Base-by-base conservation (phyloP, 2,797 vertebrate species). In the Enteromius radiatus region DNA sequence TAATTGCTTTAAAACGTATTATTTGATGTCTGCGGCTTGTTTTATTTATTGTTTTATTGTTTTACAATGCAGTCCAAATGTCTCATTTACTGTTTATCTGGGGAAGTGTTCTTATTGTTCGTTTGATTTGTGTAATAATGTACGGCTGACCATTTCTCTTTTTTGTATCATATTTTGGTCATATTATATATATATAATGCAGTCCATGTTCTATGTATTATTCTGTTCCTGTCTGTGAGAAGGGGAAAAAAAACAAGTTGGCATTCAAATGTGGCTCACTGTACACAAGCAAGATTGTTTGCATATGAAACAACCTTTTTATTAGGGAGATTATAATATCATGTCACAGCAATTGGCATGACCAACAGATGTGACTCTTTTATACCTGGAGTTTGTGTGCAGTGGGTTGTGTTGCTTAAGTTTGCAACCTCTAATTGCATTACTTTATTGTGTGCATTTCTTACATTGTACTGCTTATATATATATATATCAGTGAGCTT, bases 401-500 rank as follows among this genome's bases (percentile, higher is more conserved):
- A 47, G 23, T 28, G 17, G 26, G 36, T 33, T 15, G 7, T 41
- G 12, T n/a, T n/a, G n/a, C n/a, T 59, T 75, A 41, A 19, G 8
- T 33, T 65, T 64, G 4, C 19, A 52, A 19, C 4, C 43, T 56
- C 15, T 54, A 31, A 26, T 38, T 54, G 38, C 23, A 21, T 77
- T 45, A 8, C n/a, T 65, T 49, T 78, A 12, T 15, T 63, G 70
- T 56, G 41, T 54, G 59, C 69, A 47, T 84, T 63, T 49, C 9
- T 61, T 61, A 28, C 56, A 28, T 28, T 47, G 65, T 41, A 33
- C 74, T 83, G 59, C 76, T 84, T 64, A 59, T 36, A 65, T 86
- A n/a, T n/a, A n/a, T n/a, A n/a, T 80, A 77, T 11, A 28, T 79
- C 43, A 33, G 21, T 70, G 19, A 33, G 31, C 82, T 76, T 80